phyloP scores from a whole-genome alignment of 2,113 vertebrate species.

The Callorhinus ursinus region DNA sequence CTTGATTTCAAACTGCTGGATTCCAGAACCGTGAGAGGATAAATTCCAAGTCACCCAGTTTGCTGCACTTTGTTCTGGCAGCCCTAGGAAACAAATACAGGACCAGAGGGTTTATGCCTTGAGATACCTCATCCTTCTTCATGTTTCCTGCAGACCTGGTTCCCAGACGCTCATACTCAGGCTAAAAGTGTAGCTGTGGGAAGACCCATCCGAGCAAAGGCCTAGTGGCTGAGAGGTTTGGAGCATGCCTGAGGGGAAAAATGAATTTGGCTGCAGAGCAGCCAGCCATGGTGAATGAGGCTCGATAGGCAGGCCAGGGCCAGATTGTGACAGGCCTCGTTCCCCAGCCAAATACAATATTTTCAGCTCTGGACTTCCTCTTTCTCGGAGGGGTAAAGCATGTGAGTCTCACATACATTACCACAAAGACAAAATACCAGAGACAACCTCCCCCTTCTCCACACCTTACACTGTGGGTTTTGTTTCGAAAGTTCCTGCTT shows the following conservation, averaged over 20 bases:
- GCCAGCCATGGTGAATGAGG: not conserved
- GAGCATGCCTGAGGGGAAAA: not conserved
- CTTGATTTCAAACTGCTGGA: not conserved
- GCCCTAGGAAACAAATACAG: not conserved
- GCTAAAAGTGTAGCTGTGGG: not conserved
- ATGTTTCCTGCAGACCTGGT: not conserved
- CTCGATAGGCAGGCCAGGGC: not conserved
- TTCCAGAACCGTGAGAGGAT: not conserved
- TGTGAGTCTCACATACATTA: constrained; percentile 17
- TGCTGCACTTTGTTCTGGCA: not conserved
- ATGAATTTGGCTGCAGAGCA: not conserved
- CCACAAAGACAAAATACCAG: not conserved
- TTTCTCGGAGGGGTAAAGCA: not conserved
- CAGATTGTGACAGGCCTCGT: not conserved
- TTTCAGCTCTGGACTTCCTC: not conserved
- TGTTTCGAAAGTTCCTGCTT: not conserved
- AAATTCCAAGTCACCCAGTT: not conserved
- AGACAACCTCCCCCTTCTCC: not conserved
- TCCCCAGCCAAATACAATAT: not conserved
- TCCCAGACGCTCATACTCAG: not conserved
- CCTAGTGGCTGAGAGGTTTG: not conserved
- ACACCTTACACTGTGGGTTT: not conserved
- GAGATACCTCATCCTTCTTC: not conserved
- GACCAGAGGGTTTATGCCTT: not conserved
- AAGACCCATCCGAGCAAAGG: not conserved